Evolutionary conservation across 2,888 invertebrate genomes (phyloP), one percentile per base, ranked within the genome.

Genomic region (Eupsilia transversa): DNA sequence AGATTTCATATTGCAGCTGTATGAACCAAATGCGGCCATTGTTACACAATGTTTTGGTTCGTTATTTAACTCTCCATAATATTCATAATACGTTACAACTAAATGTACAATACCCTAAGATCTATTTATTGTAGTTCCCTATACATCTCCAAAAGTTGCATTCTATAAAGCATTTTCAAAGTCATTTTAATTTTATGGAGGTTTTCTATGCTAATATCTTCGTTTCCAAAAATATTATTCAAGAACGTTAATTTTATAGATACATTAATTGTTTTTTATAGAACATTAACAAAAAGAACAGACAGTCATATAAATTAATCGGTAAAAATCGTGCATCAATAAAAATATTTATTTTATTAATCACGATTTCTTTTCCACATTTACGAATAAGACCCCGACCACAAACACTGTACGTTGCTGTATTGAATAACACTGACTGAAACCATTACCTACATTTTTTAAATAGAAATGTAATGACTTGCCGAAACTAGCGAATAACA

Each of bases 41-140:
- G 38, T 89, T 85, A 84, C 85, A 76, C 84, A 89, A 87, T 87
- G 76, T 88, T 89, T 84, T 84, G 77, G 71, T 86, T 77, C 63
- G 60, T 82, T 85, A 75, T 72, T 75, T 41, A 82, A 73, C 72
- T 72, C 41, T 35, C 46, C 46, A 74, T 65, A 66, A 75, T 72
- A 80, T 69, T 57, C 6, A 27, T 46, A 54, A 33, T n/a, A 41
- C 12, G 7, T 54, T n/a, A 9, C 12, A 67, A 57, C 7, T 49
- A 27, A 14, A 73, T 43, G 9, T 10, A 57, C 20, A 57, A 46
- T 49, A 63, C 27, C 61, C 23, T 30, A 43, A 33, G 43, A n/a
- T n/a, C 1, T n/a, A 49, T 65, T 0, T 27, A 12, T 23, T 63
- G 5, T 10, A 61, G 17, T 2, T 60, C 20, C 41, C 6, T 23